Conservation (phyloP, 2,888 invertebrate species). For the Galerucella pusilla region DNA sequence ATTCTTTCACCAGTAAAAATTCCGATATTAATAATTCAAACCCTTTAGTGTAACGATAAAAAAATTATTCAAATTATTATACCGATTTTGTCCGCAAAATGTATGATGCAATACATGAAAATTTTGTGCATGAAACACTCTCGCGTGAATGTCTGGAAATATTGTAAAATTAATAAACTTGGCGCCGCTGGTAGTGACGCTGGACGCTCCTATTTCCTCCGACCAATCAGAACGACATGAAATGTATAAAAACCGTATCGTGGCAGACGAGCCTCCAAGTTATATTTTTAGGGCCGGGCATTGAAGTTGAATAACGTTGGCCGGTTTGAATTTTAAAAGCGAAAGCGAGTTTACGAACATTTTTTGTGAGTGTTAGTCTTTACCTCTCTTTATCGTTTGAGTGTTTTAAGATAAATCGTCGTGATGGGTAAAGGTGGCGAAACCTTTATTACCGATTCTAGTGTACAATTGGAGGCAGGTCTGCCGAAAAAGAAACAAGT, state of each 20-base stretch:
- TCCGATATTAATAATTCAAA: too few relatives aligned
- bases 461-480: constrained; percentile 40
- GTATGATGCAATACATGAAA: neutral
- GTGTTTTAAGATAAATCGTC: neutral
- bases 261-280: constrained; percentile 8
- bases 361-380: too few relatives aligned
- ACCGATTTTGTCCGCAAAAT: neutral
- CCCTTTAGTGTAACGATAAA: too few relatives aligned
- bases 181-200: neutral
- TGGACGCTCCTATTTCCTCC: neutral
- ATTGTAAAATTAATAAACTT: neutral
- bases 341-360: constrained; percentile 15
- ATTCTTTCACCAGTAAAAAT: too few relatives aligned
- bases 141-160: neutral
- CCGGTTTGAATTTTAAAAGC: constrained; percentile 5
- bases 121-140: neutral
- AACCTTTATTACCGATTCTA: constrained; percentile 45
- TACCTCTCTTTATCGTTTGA: too few relatives aligned
- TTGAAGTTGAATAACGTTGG: constrained; percentile 2
- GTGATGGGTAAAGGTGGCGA: constrained; percentile 55
- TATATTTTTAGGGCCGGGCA: neutral
- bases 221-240: neutral
- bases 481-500: constrained; percentile 33
- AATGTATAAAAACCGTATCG: constrained; percentile 7
- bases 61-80: too few relatives aligned